A percentile compares a stretch with the other conserved stretches of the same genome.
phyloP scores from a whole-genome alignment of 2,113 vertebrate genomes.

The Mungos mungo region DNA sequence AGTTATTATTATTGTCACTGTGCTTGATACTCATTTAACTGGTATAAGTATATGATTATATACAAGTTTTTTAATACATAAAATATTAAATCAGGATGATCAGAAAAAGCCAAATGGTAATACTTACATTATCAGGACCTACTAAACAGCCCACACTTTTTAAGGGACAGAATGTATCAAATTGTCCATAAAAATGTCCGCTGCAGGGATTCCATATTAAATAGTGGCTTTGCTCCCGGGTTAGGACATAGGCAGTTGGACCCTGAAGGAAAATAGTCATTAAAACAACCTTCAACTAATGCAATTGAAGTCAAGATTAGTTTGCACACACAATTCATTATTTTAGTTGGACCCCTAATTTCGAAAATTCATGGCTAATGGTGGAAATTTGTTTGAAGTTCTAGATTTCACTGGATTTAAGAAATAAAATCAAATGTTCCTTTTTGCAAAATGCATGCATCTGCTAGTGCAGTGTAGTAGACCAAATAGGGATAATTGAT shows the following conservation, averaged over 20 bases:
- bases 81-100: neutral
- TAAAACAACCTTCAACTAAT: neutral
- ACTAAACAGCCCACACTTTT: slow-evolving; percentile 93
- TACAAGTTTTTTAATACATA: neutral
- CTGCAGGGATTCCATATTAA: slow-evolving; percentile 97
- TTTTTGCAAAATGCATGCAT: neutral
- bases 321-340: neutral
- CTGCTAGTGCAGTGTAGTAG: neutral
- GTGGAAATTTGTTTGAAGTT: slow-evolving; percentile 24
- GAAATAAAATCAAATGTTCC: neutral
- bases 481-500: neutral
- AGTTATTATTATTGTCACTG: neutral
- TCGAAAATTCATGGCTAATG: slow-evolving; percentile 25
- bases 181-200: slow-evolving; percentile 93
- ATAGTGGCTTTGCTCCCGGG: slow-evolving; percentile 91
- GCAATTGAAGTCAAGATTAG: neutral
- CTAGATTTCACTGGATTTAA: neutral
- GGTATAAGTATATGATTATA: neutral
- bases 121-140: slow-evolving; percentile 93
- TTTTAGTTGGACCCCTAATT: neutral
- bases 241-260: slow-evolving; percentile 93
- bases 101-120: neutral
- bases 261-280: slow-evolving; percentile 85
- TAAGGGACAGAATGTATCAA: slow-evolving; percentile 97
- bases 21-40: neutral